Evolutionary conservation across 2,888 invertebrate species (phyloP).

Genomic region (Baccha elongata): DNA sequence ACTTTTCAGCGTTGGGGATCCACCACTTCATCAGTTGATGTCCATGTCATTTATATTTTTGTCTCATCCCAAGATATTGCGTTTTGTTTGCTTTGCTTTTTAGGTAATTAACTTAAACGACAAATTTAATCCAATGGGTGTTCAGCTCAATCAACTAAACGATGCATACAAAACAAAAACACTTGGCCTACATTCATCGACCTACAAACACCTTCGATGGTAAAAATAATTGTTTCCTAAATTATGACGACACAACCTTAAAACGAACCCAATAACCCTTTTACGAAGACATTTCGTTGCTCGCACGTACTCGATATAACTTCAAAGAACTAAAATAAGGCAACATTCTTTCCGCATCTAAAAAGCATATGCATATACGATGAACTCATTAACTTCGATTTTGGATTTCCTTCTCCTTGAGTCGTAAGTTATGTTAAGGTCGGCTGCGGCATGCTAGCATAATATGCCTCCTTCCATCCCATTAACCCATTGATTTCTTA

Average conservation of each 20-base stretch:
- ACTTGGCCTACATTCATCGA: slow-evolving; percentile 47
- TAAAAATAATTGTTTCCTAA: slow-evolving; percentile 22
- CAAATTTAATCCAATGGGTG: no score
- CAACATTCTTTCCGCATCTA: slow-evolving; percentile 25
- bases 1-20: no score
- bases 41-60: no score
- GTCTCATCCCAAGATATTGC: no score
- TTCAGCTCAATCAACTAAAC: no score
- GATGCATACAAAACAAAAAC: slow-evolving; percentile 28
- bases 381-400: slow-evolving; percentile 56
- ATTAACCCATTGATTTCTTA: slow-evolving; percentile 51
- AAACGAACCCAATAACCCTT: background rate
- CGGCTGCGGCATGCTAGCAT: slow-evolving; percentile 29
- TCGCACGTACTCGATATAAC: slow-evolving; percentile 41
- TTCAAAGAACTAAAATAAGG: slow-evolving; percentile 41
- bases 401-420: slow-evolving; percentile 32
- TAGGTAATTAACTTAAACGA: no score
- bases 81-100: no score
- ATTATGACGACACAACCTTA: slow-evolving; percentile 32
- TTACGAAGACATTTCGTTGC: slow-evolving; percentile 43
- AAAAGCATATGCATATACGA: slow-evolving; percentile 42
- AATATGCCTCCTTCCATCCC: slow-evolving; percentile 1
- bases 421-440: background rate
- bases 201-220: slow-evolving; percentile 21
- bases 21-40: no score